Base-by-base conservation (phyloP, 2,888 invertebrate genomes). In the Archips xylosteana region DNA sequence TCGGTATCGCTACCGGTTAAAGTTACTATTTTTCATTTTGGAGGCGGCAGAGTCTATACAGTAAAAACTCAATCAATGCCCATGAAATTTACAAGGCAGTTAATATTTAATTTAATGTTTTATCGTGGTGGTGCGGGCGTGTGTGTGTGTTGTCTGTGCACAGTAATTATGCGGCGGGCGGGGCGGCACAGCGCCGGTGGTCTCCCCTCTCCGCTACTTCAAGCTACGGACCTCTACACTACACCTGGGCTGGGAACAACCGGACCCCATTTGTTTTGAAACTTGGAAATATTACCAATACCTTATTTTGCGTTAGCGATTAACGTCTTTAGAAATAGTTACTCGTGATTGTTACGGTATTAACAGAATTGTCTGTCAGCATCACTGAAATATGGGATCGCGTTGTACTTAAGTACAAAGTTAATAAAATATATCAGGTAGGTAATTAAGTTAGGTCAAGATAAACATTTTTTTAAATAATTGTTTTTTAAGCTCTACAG, bases 131-230 rank as follows among this genome's bases (percentile, higher is more conserved):
- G 83, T 57, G 84, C 81, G 83, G 82, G 80, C 77, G 79, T 87
- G 87, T 86, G 86, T 76, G 77, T 86, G 86, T 83, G 86, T 86
- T 86, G 89, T 90, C 85, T 87, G 91, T 91, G 88, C 89, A 88
- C 86, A 89, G 91, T 94, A 94, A 94, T 94, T 94, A 94, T 92
- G 92, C 90, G 91, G 87, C 88, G 89, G 89, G 83, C 84, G 87
- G 86, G 83, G 42, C 88, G 85, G 90, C 91, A 88, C 93, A 85
- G 93, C 93, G 91, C 92, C 81, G 94, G 94, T 93, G 93, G 93
- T 93, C 93, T 85, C 84, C 78, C 79, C 81, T 84, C 84, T 85
- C 81, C 64, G 39, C 78, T 62, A 79, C 82, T 69, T n/a, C 49
- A n/a, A 49, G 49, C 81, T 83, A 83, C 83, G 85, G 87, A 87